phyloP scores from a whole-genome alignment of 2,113 vertebrate genomes.

The Odontophorus gujanensis region DNA sequence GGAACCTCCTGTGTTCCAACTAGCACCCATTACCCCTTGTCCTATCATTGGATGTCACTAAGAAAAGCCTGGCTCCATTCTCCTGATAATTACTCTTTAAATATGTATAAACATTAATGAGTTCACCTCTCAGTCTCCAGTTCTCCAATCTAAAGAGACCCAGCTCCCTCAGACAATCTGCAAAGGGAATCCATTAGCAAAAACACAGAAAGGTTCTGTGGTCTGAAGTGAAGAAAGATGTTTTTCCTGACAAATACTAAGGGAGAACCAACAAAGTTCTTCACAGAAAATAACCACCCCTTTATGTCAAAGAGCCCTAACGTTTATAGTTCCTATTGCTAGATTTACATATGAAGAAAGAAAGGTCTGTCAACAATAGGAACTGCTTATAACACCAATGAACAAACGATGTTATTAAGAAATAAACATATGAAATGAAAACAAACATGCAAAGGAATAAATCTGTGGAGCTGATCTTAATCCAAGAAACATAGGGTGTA shows the following conservation, averaged over 20 bases:
- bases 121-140: too few relatives aligned
- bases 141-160: too few relatives aligned
- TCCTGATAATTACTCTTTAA: too few relatives aligned
- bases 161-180: neutral
- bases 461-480: neutral
- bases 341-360: neutral
- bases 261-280: neutral
- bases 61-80: too few relatives aligned
- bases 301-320: neutral
- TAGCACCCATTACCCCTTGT: too few relatives aligned
- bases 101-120: too few relatives aligned
- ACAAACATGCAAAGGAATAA: neutral
- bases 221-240: neutral
- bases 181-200: neutral
- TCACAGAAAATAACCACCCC: neutral
- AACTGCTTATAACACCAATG: neutral
- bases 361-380: neutral
- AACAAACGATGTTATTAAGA: neutral
- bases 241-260: neutral
- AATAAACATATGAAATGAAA: neutral
- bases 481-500: neutral
- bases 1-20: too few relatives aligned
- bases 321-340: neutral
- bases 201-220: accelerated
- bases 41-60: too few relatives aligned